Base-by-base conservation (phyloP, 2,113 vertebrate species). In the Campylomormyrus numenius region DNA sequence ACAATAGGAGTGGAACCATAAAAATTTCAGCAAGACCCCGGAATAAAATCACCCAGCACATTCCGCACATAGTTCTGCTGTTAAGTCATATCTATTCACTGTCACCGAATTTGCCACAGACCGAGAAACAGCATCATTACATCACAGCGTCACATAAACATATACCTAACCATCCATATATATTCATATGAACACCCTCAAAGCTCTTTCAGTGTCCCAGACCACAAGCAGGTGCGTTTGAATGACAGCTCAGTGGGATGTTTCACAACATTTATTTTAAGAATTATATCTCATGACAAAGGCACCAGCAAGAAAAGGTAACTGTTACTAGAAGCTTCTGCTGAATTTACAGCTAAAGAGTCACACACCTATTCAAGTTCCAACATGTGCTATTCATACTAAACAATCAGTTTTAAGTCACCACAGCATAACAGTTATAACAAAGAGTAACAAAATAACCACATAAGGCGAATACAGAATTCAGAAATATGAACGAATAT, bases 291-390 rank as follows among this genome's bases (percentile, higher is more conserved):
- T 80, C 74, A 80, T 80, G 35, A 80, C 74, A 80, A 80, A 42
- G 11, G 35, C 74, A 80, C 74, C 74, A 80, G 74, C 74, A 80
- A 42, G 35, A 39, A 80, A 80, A 39, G 35, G 74, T 80, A 42
- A 42, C 74, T 80, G 70, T 77, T 70, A 46, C 42, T 84, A 84
- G 80, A 84, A 46, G 80, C 80, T 85, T 15, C 83, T 85, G 74
- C 35, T 11, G 31, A 80, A 42, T 39, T 80, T 77, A 42, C 35
- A 77, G 15, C 31, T 39, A 4, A 77, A 85, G 39, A 48, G 84
- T 49, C 24, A 49, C 31, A n/a, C 84, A 27, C 9, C n/a, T 31
- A 15, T 49, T n/a, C 48, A 85, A 85, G 31, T 42, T 80, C 74
- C 31, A 80, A 42, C 42, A 49, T 85, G 83, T 3, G 83, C 10